Evolutionary conservation across 2,113 vertebrate species (phyloP).

Genomic region (Rhinoderma darwinii): DNA sequence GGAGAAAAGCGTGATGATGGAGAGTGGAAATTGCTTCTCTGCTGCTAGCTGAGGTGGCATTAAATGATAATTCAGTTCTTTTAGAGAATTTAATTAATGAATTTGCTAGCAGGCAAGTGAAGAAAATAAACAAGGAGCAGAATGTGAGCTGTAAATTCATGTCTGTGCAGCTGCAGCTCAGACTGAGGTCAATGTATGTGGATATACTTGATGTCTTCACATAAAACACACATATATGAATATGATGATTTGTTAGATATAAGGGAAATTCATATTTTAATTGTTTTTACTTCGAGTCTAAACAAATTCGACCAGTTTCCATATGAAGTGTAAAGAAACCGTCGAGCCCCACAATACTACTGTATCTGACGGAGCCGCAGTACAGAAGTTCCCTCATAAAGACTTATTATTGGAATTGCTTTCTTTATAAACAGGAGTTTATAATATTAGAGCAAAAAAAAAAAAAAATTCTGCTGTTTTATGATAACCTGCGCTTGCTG

Average conservation of each 20-base stretch:
- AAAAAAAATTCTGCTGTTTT: no score
- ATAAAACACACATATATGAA: no score
- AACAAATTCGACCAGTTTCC: not conserved
- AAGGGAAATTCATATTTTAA: not conserved
- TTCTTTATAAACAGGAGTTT: no score
- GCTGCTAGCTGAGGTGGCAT: not conserved
- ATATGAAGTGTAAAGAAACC: not conserved
- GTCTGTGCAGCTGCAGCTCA: not conserved
- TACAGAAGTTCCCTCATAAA: not conserved
- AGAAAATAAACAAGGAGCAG: conserved; percentile 35
- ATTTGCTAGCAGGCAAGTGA: conserved; percentile 6
- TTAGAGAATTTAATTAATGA: conserved; percentile 39
- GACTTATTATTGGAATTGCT: no score
- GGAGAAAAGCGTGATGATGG: not conserved
- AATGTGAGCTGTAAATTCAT: not conserved
- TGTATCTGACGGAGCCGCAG: no score
- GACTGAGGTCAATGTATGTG: not conserved
- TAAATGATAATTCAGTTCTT: conserved; percentile 32
- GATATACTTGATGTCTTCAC: not conserved
- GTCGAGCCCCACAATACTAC: no score
- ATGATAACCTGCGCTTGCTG: no score
- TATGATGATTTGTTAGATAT: not conserved
- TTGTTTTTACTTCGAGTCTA: not conserved
- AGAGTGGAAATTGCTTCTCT: conserved; percentile 13
- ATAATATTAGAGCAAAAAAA: no score